Evolutionary conservation across 2,888 invertebrate species (phyloP), one percentile per base, ranked within the genome.

Genomic region (Morpho achilles): DNA sequence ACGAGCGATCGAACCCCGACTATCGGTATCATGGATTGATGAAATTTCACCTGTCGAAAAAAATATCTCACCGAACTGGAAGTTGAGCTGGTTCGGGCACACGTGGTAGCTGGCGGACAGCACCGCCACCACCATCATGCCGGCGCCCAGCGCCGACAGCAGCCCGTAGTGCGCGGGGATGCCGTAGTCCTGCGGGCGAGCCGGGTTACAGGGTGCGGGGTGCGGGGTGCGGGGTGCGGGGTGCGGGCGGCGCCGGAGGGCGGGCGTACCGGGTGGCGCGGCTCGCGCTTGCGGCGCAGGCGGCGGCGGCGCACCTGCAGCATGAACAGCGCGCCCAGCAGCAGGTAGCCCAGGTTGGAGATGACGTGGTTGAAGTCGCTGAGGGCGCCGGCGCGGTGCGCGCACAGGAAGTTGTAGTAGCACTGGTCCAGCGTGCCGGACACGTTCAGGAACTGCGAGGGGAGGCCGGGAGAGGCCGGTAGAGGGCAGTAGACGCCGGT

Each of bases 391-490:
- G 94, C 85, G 0, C 96, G 96, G 86, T 96, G 95, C 43, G 96
- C 94, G 84, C 97, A 98, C 62, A 95, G 87, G 87, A 97, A 97
- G 86, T 98, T 98, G 89, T 97, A 97, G 85, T 96, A 97, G 85
- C 97, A 98, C 64, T 96, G 87, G 89, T 98, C 97, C 81, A 96
- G 94, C 77, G 97, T 94, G n/a, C 97, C 97, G 0, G 96, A 95
- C 61, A 93, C 87, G 79, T 95, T 94, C 69, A 97, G 81, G 2
- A 95, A 91, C 94, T 96, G 82, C 59, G 9, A 39, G 22, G 40
- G 5, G 5, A 7, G 16, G 22, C n/a, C 40, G 40, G 32, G 1
- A 32, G 32, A 5, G 32, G 32, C 32, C 8, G 9, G 49, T 40
- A 8, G 47, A 3, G 47, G 22, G 16, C 40, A 23, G 32, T 32